Evolutionary conservation across 2,888 invertebrate genomes (phyloP), one percentile per base, ranked within the genome.

Genomic region (Sesia bembeciformis): DNA sequence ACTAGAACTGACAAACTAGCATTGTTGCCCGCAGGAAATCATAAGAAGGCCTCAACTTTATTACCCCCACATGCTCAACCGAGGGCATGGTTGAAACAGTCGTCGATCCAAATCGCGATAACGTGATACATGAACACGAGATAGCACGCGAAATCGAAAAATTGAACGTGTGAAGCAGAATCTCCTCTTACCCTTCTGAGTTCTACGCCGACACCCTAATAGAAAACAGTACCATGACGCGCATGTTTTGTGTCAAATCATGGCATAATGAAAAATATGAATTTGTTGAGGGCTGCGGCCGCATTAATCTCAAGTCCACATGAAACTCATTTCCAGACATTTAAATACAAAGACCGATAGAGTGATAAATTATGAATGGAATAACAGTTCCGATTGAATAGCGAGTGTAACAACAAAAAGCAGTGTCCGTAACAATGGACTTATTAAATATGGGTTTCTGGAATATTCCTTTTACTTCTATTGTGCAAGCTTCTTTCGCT

Each of bases 311-410:
- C 65, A 68, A 68, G 72, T 78, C 77, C 74, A 75, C 74, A 74
- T 72, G 69, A 74, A 76, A 75, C 71, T 72, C 73, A 73, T 78
- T 79, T 74, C 70, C 66, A 75, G 71, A 74, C 76, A 81, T 84
- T 82, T 78, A 80, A 84, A 85, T 81, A 84, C 83, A 84, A 84
- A 84, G 78, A 75, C 72, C 73, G 74, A 80, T 80, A 76, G 66
- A 81, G 78, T 83, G 80, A 86, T 86, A 85, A 84, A 84, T 86
- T 82, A 81, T 82, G 78, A 84, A 84, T 81, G 79, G 75, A 81
- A 78, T 78, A 81, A 81, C 77, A 76, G 78, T 79, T 75, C 72
- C 63, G 61, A 71, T 70, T 72, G 70, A 69, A 74, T 75, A 71
- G 76, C 70, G 23, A 69, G 70, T 66, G 70, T 68, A 62, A 72